Evolutionary conservation across 2,888 invertebrate species (phyloP), one percentile per base, ranked within the genome.

Genomic region (Antheraea yamamai): DNA sequence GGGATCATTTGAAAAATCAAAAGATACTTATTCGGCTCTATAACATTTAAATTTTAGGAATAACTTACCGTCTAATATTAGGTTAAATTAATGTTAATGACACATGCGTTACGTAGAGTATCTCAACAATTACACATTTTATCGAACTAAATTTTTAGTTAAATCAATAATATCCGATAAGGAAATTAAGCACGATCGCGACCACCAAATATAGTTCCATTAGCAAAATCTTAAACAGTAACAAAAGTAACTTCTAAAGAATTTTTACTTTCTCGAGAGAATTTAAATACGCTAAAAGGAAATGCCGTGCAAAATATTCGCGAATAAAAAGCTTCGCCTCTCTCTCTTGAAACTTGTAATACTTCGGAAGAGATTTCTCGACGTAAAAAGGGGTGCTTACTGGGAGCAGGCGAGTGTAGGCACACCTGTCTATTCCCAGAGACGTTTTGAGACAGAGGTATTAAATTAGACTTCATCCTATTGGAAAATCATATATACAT

Each of bases 361-460:
- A 84, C 85, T 87, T 86, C 79, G 79, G 81, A 78, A 81, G 78
- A 83, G 87, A 87, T 87, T 83, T 87, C 88, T 86, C 80, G 83
- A 88, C 87, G 87, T 81, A 81, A 85, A 89, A 89, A 81, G 81
- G 88, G 86, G 83, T 83, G 77, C 81, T 77, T 20, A 80, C 70
- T 70, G 70, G 18, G 39, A 80, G 81, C 78, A 79, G 80, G 82
- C 76, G 78, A 78, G 79, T 66, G 76, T 77, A 75, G 47, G 39
- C 55, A 51, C 90, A 89, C 82, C 86, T 88, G 89, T 75, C 4
- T 0, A 73, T 81, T 90, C 89, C 75, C 90, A 89, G 86, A 85
- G 78, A 81, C 79, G 81, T 87, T 85, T 80, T 77, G 79, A 82
- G 77, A 74, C 76, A 78, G 76, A 51, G 78, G 85, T 87, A 87